Evolutionary conservation across 2,888 invertebrate genomes (phyloP).

Genomic region (Eueremaeus valkanovi): DNA sequence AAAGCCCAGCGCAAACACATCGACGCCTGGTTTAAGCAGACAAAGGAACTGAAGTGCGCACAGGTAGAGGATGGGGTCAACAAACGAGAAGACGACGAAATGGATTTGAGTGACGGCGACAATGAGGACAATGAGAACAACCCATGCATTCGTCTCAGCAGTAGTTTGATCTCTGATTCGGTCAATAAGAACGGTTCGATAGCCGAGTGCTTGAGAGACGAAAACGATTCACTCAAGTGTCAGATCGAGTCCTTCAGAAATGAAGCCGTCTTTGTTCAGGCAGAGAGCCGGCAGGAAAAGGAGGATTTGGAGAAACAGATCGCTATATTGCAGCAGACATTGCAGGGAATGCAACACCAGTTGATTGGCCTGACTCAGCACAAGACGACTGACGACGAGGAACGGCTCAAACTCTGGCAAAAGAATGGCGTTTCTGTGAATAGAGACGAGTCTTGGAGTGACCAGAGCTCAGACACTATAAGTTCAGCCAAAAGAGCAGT

Average conservation of each 20-base stretch:
- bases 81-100: slow-evolving; percentile 71
- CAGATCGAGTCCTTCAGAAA: slow-evolving; percentile 90
- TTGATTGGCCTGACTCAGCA: slow-evolving; percentile 34
- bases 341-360: slow-evolving; percentile 54
- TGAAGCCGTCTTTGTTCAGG: slow-evolving; percentile 80
- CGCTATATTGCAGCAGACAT: slow-evolving; percentile 64
- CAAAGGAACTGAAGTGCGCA: slow-evolving; percentile 65
- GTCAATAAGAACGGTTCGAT: background rate
- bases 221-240: slow-evolving; percentile 83
- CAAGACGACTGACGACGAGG: slow-evolving; percentile 34
- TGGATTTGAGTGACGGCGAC: slow-evolving; percentile 79
- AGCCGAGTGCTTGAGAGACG: slow-evolving; percentile 59
- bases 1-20: slow-evolving; percentile 89
- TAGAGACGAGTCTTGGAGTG: background rate
- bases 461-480: background rate
- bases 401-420: background rate
- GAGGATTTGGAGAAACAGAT: slow-evolving; percentile 79
- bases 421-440: background rate
- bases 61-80: slow-evolving; percentile 63
- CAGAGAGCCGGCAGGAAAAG: slow-evolving; percentile 67
- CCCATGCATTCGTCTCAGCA: too few species aligned
- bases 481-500: background rate
- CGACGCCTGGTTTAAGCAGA: slow-evolving; percentile 95
- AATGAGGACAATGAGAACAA: slow-evolving; percentile 48
- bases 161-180: background rate